Base-by-base conservation (phyloP, 1,140 invertebrate genomes). In the Zelostemma sp. region DNA sequence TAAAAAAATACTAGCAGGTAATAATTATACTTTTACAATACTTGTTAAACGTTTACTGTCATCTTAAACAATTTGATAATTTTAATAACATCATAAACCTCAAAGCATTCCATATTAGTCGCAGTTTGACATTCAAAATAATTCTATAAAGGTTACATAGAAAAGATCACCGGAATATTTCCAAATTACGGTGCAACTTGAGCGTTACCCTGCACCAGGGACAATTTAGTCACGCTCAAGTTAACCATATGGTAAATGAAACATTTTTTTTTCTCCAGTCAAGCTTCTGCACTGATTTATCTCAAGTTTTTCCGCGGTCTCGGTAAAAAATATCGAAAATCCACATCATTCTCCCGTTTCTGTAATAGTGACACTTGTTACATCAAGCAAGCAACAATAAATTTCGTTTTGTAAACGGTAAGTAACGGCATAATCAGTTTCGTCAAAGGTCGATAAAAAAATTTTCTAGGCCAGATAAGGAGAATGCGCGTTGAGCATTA, bases 401-500 rank as follows among this genome's bases (percentile, higher is more conserved):
- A n/a, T n/a, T n/a, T 31, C 11, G 11, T 31, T 31, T 31, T 6
- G 28, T 31, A 31, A 31, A 31, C 28, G 28, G 5, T 31, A 31
- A 31, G 28, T 31, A 31, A 31, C 28, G 28, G 28, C 5, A 31
- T 31, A 11, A 31, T 6, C 11, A 31, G 11, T 11, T 31, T 31
- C n/a, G n/a, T n/a, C n/a, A n/a, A n/a, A n/a, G n/a, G n/a, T n/a
- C n/a, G n/a, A n/a, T n/a, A n/a, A n/a, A n/a, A n/a, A n/a, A n/a
- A n/a, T n/a, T n/a, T n/a, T n/a, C n/a, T n/a, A n/a, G n/a, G n/a
- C 11, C 9, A 5, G 35, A 38, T 5, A 14, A 55, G 51, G 49
- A 68, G 63, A 68, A 45, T 68, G 62, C 55, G 59, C 66, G 59
- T 58, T 59, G 58, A 50, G 58, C 49, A 9, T 12, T 25, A 49